Evolutionary conservation across 2,797 vertebrate genomes (phyloP).

Genomic region (Chloroceryle amazona): DNA sequence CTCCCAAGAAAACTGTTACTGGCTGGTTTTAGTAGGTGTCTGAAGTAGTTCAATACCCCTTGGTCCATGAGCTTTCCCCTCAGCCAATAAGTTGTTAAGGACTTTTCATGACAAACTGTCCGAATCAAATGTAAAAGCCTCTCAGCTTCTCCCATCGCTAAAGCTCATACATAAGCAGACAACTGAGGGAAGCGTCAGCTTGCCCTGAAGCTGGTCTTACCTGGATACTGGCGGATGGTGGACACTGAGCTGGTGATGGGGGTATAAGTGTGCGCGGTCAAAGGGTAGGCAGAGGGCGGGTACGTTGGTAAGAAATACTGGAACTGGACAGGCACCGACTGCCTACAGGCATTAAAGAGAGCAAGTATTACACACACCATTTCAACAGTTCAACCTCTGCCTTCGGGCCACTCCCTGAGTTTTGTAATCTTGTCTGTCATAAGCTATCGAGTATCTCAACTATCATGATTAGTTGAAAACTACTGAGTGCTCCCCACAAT

Average conservation of each 20-base stretch:
- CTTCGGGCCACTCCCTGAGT: background rate
- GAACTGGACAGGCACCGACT: conserved; percentile 95
- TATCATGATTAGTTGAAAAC: background rate
- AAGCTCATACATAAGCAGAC: fast-evolving
- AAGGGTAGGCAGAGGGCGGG: conserved; percentile 91
- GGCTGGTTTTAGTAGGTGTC: background rate
- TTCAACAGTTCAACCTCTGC: background rate
- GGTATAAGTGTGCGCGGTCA: conserved; percentile 94
- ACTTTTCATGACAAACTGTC: background rate
- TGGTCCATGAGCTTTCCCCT: background rate
- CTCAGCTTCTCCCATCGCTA: background rate
- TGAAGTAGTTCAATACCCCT: background rate
- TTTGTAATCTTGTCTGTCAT: background rate
- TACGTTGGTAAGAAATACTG: conserved; percentile 96
- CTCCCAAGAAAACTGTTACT: background rate
- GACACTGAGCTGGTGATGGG: conserved; percentile 97
- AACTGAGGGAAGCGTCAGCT: fast-evolving
- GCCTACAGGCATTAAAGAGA: conserved; percentile 78
- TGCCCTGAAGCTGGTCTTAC: conserved; percentile 69
- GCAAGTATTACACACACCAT: background rate
- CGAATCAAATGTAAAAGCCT: background rate
- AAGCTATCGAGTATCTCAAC: background rate
- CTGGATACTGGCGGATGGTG: conserved; percentile 95
- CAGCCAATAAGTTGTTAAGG: background rate
- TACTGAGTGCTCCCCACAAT: background rate